These are phyloP conservation scores for Cheirogaleus medius DNA, from an alignment of 2,113 vertebrate species.

Conservation along the genomic window DNA sequence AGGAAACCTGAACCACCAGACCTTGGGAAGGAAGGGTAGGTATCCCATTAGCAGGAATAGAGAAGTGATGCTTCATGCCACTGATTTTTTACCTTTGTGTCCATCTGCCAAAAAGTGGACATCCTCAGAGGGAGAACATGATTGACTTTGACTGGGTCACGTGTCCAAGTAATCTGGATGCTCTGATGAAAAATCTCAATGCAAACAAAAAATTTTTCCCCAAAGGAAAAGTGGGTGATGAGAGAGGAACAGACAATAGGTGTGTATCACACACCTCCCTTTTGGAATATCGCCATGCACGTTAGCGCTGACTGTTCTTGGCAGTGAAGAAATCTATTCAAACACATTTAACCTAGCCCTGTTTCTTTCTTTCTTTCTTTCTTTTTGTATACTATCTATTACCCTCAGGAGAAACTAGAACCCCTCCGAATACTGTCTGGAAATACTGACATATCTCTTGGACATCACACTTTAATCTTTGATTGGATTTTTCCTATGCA, in stretches of 20 bases:
- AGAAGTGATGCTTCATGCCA: not conserved
- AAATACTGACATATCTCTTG: not conserved
- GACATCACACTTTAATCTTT: not conserved
- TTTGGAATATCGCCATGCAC: not conserved
- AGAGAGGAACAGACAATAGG: not conserved
- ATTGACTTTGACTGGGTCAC: not conserved
- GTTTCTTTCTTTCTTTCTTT: not conserved
- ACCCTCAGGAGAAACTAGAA: not conserved
- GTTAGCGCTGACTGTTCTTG: not conserved
- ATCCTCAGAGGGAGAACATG: not conserved
- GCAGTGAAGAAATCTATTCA: not conserved
- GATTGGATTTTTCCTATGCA: not conserved
- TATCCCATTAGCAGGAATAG: not conserved
- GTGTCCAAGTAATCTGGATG: not conserved
- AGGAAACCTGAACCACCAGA: not conserved
- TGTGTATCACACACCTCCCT: fast-evolving
- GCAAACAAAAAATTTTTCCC: not conserved
- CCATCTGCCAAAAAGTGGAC: not conserved
- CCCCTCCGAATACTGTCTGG: not conserved
- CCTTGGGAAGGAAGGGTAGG: not conserved
- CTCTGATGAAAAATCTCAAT: not conserved
- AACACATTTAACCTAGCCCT: not conserved
- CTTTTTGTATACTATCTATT: not conserved
- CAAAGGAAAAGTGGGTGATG: not conserved
- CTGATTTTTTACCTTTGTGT: not conserved